Conservation (phyloP, 2,797 vertebrate species). For the Onychomys arenicola region DNA sequence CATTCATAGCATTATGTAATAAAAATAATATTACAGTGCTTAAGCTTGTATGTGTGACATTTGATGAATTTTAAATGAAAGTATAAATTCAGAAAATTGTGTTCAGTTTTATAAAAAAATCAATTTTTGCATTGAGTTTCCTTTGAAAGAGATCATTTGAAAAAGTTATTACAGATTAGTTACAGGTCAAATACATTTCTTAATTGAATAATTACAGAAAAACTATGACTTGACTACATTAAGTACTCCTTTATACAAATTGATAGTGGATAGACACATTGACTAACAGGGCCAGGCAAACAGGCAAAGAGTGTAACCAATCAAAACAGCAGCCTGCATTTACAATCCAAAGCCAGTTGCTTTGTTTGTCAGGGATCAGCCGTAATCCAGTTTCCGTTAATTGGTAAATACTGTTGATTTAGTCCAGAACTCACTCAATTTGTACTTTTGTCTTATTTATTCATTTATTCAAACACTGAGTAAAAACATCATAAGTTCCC, state of each 20-base stretch:
- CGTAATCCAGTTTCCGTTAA: not conserved
- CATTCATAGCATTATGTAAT: no score
- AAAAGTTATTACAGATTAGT: not conserved
- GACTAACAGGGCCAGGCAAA: not conserved
- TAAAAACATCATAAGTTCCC: not conserved
- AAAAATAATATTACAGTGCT: not conserved
- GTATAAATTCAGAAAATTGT: constrained; percentile 3
- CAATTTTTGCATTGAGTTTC: constrained; percentile 39
- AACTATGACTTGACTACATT: not conserved
- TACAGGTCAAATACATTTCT: not conserved
- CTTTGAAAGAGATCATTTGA: not conserved
- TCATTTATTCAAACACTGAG: not conserved
- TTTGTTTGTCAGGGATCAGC: not conserved
- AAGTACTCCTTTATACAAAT: not conserved
- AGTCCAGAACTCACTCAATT: not conserved
- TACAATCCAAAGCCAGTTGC: not conserved
- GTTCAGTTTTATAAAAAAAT: constrained; percentile 35
- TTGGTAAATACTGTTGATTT: not conserved
- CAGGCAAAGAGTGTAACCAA: not conserved
- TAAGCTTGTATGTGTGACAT: not conserved
- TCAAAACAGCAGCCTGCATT: not conserved
- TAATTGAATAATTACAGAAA: not conserved
- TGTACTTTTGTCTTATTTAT: not conserved
- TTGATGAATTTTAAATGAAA: constrained; percentile 2
- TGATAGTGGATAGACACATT: not conserved